Evolutionary conservation across 2,888 invertebrate genomes (phyloP).

Genomic region (Lepeophtheirus nordmannii): DNA sequence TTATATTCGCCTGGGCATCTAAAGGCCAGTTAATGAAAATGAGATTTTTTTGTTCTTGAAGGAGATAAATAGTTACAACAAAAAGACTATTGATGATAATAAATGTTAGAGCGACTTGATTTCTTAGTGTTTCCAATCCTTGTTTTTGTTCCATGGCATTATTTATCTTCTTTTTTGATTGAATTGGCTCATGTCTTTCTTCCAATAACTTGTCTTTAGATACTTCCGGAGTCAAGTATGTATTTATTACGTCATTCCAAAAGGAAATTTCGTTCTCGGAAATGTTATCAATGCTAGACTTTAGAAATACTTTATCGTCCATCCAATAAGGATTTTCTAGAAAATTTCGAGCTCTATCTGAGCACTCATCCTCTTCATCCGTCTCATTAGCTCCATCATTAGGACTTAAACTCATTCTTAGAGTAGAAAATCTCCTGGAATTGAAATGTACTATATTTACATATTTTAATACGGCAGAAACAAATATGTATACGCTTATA

Average conservation of each 20-base stretch:
- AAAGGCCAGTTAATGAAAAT: constrained; percentile 35
- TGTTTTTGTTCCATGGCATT: constrained; percentile 12
- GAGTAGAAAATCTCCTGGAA: too few relatives aligned
- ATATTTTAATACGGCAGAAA: too few relatives aligned
- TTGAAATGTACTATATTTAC: too few relatives aligned
- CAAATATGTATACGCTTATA: too few relatives aligned
- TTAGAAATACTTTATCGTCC: constrained; percentile 31
- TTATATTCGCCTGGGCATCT: constrained; percentile 23
- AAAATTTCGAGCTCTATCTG: constrained; percentile 25
- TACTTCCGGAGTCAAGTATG: constrained; percentile 34
- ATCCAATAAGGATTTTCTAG: constrained; percentile 33
- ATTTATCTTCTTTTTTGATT: neutral
- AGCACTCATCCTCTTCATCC: neutral
- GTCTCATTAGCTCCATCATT: constrained; percentile 2
- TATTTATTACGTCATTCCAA: constrained; percentile 37
- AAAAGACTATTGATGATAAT: constrained; percentile 40
- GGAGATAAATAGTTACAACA: constrained; percentile 38
- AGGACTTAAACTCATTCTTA: too few relatives aligned
- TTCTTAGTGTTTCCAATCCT: constrained; percentile 34
- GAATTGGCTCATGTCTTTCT: constrained; percentile 29
- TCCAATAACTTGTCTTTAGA: constrained; percentile 28
- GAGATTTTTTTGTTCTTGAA: constrained; percentile 37
- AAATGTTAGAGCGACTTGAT: constrained; percentile 34
- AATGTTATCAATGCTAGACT: constrained; percentile 33
- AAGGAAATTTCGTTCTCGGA: constrained; percentile 34